Base-by-base conservation (phyloP, 64 coral and sea anemone species). In the Platygyra sinensis region DNA sequence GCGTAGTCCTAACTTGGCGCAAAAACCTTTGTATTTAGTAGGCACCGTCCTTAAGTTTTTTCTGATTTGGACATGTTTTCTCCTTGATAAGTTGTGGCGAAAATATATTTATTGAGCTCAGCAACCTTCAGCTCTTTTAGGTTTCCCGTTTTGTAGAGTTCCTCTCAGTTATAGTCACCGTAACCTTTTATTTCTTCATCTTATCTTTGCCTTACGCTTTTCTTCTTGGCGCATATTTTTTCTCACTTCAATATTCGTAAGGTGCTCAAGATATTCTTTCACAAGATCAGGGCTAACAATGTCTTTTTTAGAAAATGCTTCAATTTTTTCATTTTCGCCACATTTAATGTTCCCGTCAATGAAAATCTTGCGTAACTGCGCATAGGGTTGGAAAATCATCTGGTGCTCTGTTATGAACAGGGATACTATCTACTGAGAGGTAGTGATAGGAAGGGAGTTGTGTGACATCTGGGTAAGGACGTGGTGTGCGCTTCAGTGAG, bases 371-470 rank as follows among this genome's bases (percentile, higher is more conserved):
- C 38, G 27, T 72, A 72, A 81, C 78, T 81, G 78, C 52, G 52
- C 52, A 60, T 24, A 11, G 17, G 78, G 78, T 81, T 81, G 79
- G 79, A 51, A 81, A 81, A 33, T 81, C 79, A 62, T 62, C 79
- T 81, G 79, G 52, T 60, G 51, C 52, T 81, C 79, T 81, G 51
- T 81, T 60, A 60, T 81, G 79, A 13, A 81, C 79, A 60, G 4
- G 52, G 71, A 22, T 81, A 17, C 62, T 81, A 81, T 24, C 0
- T 81, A 25, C 79, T 61, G 79, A 60, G 79, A 81, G 78, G 5
- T 81, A 60, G 78, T 81, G 78, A 60, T 81, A 60, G 54, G 51
- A 81, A 81, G 78, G 54, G 20, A 81, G 38, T 24, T 81, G 78
- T 60, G 60, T 81, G 78, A 17, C 51, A 55, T 60, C 78, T 81